Evolutionary conservation across 2,113 vertebrate species (phyloP).

Genomic region (Solea solea): DNA sequence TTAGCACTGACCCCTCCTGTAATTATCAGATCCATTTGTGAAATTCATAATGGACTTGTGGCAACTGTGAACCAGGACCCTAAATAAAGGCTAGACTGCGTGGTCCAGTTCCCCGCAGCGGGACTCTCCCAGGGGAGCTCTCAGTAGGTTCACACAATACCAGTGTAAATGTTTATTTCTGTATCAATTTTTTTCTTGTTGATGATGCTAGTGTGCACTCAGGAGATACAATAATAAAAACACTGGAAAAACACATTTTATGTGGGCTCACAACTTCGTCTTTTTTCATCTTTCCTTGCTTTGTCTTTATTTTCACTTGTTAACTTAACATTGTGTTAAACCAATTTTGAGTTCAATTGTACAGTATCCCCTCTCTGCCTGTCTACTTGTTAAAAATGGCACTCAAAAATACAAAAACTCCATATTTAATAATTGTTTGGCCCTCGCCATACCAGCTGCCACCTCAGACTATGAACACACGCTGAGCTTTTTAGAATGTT

Average conservation of each 20-base stretch:
- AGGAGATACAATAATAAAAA: conserved; percentile 17
- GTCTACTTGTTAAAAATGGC: conserved; percentile 63
- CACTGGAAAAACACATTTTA: conserved; percentile 7
- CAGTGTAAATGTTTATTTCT: conserved; percentile 54
- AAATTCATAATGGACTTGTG: conserved; percentile 81
- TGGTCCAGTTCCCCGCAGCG: conserved; percentile 63
- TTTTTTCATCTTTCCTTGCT: too few relatives aligned
- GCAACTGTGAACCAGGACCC: conserved; percentile 70
- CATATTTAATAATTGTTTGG: conserved; percentile 44
- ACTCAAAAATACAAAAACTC: conserved; percentile 51
- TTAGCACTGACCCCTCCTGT: conserved; percentile 80
- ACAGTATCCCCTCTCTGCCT: conserved; percentile 18
- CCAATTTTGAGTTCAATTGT: conserved; percentile 30
- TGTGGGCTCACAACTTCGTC: not conserved
- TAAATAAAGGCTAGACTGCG: conserved; percentile 72
- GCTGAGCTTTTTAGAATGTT: conserved; percentile 68
- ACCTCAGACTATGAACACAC: conserved; percentile 59
- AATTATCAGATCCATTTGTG: conserved; percentile 86
- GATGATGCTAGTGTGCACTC: conserved; percentile 27
- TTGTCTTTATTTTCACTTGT: conserved; percentile 5
- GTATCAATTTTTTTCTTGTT: conserved; percentile 33
- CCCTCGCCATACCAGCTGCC: conserved; percentile 52
- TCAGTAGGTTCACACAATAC: conserved; percentile 55
- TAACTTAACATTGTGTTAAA: conserved; percentile 9
- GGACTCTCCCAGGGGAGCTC: conserved; percentile 61